Conservation (phyloP, 2,797 vertebrate species). For the Ctenopoma kingsleyae region DNA sequence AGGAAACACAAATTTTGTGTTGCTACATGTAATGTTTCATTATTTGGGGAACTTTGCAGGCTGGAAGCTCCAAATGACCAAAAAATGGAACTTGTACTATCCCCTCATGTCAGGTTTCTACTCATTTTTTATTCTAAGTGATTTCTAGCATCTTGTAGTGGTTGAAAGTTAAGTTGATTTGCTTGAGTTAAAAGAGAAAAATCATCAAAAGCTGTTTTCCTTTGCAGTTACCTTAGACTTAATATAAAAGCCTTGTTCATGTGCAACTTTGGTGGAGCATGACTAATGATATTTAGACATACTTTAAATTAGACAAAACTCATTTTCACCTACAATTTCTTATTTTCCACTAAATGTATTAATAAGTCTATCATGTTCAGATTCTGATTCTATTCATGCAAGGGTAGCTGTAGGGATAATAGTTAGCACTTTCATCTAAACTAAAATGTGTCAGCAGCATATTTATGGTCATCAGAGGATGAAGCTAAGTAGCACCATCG, state of each 20-base stretch:
- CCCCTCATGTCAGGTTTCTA: neutral
- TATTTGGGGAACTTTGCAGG: constrained; percentile 9
- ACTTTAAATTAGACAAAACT: neutral
- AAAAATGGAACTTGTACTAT: neutral
- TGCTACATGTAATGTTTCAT: constrained; percentile 36
- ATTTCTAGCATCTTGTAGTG: neutral
- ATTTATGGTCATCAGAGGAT: no score
- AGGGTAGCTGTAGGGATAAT: no score
- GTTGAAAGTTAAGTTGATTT: neutral
- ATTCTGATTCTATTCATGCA: no score
- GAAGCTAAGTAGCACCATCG: no score
- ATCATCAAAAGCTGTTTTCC: neutral
- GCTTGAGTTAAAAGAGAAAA: neutral
- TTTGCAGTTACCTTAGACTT: neutral
- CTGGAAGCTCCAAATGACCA: neutral
- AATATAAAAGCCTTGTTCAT: neutral
- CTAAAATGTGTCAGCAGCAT: no score
- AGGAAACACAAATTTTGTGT: constrained; percentile 48
- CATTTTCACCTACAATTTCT: no score
- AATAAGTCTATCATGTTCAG: no score
- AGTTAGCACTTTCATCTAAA: no score
- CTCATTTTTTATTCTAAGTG: neutral
- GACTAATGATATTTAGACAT: neutral
- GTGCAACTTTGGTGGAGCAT: neutral
- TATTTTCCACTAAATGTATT: no score